Percentiles rank a stretch among this genome's conserved stretches.
phyloP scores from a whole-genome alignment of 2,888 invertebrate genomes.

The Dermolepida albohirtum region DNA sequence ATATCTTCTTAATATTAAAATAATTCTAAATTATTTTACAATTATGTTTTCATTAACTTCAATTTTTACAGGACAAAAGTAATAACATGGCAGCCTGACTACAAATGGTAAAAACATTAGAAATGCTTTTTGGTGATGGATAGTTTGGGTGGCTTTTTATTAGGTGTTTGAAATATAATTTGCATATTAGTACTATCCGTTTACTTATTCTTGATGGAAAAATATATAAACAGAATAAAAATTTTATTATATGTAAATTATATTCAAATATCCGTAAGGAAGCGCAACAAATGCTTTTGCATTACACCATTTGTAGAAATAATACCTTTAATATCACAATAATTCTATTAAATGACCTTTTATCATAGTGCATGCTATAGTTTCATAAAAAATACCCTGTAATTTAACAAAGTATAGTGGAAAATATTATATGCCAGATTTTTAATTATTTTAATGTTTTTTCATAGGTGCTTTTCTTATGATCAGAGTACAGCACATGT shows the following conservation, averaged over 20 bases:
- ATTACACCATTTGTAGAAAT: conserved; percentile 28
- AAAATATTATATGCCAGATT: not conserved
- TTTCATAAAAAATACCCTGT: conserved; percentile 14
- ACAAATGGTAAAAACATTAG: conserved; percentile 78
- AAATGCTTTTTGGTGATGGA: conserved; percentile 40
- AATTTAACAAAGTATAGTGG: not conserved
- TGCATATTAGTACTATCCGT: not conserved
- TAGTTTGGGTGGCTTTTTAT: conserved; percentile 30
- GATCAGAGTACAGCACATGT: conserved; percentile 71
- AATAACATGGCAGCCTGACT: conserved; percentile 86
- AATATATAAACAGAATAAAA: not conserved
- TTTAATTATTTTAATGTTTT: conserved; percentile 2
- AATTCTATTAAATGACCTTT: conserved; percentile 12
- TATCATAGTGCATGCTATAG: conserved; percentile 28
- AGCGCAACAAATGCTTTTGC: conserved; percentile 28
- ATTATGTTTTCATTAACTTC: conserved; percentile 60
- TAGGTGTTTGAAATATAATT: conserved; percentile 19
- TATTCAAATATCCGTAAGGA: conserved; percentile 24
- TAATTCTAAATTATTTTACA: too few relatives aligned
- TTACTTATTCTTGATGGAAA: not conserved
- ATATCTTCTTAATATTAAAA: too few relatives aligned
- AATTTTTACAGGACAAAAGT: conserved; percentile 86
- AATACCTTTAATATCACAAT: conserved; percentile 11
- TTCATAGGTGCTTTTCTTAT: conserved; percentile 79
- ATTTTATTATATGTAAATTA: conserved; percentile 13